A percentile compares a stretch with the other conserved stretches of the same genome.
Conservation (phyloP, 1,140 invertebrate genomes). For the Venturia canescens region DNA sequence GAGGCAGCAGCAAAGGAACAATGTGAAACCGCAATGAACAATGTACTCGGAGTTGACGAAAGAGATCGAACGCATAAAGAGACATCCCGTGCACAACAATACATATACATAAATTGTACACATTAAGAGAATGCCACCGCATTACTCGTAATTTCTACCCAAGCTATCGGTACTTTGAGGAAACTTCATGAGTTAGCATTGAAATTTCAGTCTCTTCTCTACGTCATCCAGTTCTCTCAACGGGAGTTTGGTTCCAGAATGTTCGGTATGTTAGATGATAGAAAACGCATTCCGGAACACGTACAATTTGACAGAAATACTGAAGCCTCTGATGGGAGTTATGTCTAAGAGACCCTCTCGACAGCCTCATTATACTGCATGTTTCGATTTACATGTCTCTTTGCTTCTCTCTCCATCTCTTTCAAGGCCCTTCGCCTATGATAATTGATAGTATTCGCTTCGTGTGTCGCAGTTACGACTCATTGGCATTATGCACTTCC, state of each 20-base stretch:
- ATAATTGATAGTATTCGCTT: slow-evolving; percentile 5
- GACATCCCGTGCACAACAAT: neutral
- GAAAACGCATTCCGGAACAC: neutral
- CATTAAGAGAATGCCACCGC: neutral
- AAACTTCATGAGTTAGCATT: neutral
- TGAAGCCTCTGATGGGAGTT: neutral
- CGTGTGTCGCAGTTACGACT: slow-evolving; percentile 17
- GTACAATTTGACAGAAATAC: neutral
- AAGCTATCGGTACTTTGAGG: slow-evolving; percentile 1
- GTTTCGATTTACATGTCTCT: neutral
- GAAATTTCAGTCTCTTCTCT: neutral
- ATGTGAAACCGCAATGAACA: neutral
- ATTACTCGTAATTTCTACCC: neutral
- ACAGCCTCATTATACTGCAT: neutral
- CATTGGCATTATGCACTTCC: slow-evolving; percentile 4
- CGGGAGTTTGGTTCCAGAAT: neutral
- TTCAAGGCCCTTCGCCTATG: neutral
- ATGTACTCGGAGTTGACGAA: neutral
- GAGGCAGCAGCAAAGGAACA: neutral
- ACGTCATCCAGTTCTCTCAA: neutral
- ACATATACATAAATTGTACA: neutral
- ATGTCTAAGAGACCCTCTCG: neutral
- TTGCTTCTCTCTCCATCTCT: neutral
- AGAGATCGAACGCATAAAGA: neutral
- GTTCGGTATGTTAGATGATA: neutral